Evolutionary conservation across 1,140 invertebrate species (phyloP).

Genomic region (Leptinotarsa texana): DNA sequence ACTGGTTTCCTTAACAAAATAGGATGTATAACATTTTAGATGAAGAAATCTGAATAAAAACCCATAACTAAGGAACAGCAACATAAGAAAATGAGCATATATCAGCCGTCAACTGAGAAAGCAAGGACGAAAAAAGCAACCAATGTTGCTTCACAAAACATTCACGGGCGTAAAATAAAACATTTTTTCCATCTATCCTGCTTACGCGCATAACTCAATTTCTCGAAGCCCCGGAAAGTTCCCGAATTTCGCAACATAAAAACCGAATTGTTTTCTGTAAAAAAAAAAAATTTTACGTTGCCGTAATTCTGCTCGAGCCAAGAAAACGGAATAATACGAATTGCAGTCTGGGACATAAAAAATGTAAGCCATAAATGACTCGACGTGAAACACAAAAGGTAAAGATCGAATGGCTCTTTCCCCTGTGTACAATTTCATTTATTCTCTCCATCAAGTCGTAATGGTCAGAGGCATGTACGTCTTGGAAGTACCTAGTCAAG

Average conservation of each 20-base stretch:
- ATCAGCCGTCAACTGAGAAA: too few species aligned
- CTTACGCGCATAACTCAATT: not conserved
- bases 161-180: slow-evolving; percentile 6
- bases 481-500: too few species aligned
- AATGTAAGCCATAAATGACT: slow-evolving; percentile 1
- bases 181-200: not conserved
- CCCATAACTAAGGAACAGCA: too few species aligned
- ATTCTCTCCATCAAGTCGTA: not conserved
- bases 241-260: slow-evolving; percentile 3
- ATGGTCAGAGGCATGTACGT: too few species aligned
- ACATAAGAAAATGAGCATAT: too few species aligned
- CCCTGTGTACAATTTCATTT: not conserved
- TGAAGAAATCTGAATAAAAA: too few species aligned
- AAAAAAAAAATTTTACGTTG: slow-evolving; percentile 6
- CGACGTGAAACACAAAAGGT: not conserved
- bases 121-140: too few species aligned
- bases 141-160: slow-evolving; percentile 4
- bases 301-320: not conserved
- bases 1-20: too few species aligned
- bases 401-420: not conserved
- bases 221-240: not conserved
- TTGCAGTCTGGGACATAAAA: not conserved
- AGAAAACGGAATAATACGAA: slow-evolving; percentile 7
- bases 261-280: not conserved
- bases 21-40: too few species aligned